Base-by-base conservation (phyloP, 1,140 invertebrate genomes). In the Trichonephila clavipes region DNA sequence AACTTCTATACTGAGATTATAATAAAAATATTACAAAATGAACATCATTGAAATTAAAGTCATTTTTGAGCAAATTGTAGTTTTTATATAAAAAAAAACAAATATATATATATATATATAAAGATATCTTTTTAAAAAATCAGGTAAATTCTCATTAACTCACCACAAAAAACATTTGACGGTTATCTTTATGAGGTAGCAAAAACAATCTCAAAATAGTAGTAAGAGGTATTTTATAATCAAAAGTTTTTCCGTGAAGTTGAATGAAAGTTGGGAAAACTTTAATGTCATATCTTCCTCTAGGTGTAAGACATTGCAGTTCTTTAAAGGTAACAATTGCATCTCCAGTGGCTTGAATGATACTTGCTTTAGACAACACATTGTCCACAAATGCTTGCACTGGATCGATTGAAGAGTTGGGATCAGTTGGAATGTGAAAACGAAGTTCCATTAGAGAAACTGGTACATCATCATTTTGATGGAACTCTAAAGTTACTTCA, bases 261-360 rank as follows among this genome's bases (percentile, higher is more conserved):
- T 99, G 99, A 95, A 99, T 98, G 96, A 99, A 99, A 3, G 98
- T 97, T 92, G 98, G 98, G 95, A 99, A 99, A 77, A 99, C 97
- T 96, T 99, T 99, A 96, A 99, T 99, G 95, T 99, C 99, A 95
- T 99, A 99, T 94, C 99, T 98, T 97, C 99, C 99, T 96, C 98
- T 98, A 94, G 99, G 99, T 82, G 99, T 99, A 77, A 99, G 97
- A 96, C 99, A 99, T 95, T 99, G 98, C 94, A 99, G 97, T 96
- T 99, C 99, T 94, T 97, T 97, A 96, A 99, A 99, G 94, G 98
- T 99, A 89, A 98, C 98, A 95, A 99, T 98, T 10, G 99, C 98
- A 96, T 99, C 99, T 51, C 99, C 99, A 87, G 98, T 99, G 2
- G 99, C 98, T 94, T 98, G 99, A 94, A 99, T 99, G 94, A 99